Evolutionary conservation across 2,113 vertebrate species (phyloP), one percentile per base, ranked within the genome.

Genomic region (Parus major): DNA sequence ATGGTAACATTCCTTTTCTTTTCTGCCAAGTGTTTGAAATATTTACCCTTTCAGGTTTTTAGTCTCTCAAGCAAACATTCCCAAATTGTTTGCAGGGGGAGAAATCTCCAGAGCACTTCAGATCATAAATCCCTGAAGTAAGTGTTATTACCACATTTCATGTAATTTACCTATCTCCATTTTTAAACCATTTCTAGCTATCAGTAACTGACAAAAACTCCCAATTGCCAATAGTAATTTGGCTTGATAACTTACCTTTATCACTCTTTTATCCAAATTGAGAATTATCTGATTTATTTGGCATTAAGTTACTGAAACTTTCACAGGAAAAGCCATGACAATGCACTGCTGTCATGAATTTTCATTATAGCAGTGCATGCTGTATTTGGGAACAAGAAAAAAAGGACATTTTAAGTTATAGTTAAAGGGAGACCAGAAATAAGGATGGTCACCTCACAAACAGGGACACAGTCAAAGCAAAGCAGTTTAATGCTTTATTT

Each of bases 171-270:
- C 3, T 81, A 24, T 63, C 15, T 50, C 13, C 4, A 23, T 41
- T 90, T 84, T 69, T 19, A 16, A 92, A 77, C 7, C 9, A 25
- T 20, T 90, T 92, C 63, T 73, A 87, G 21, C 11, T 66, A 27
- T 46, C 50, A 44, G 7, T 41, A 65, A 70, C 9, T 11, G 23
- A 59, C 6, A 76, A 88, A 42, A 25, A 0, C 0, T 0, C 4
- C 10, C 25, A 57, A 55, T 25, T 28, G 3, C 2, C 36, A 44
- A 22, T 15, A 89, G 9, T 1, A 21, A 53, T 56, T 65, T 81
- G 16, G 3, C 31, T 89, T 14, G 22, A 20, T n/a, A 69, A 53
- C 12, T 31, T 7, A 61, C 4, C 1, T 65, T 70, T 2, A 3
- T 31, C 14, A 47, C 2, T 77, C 7, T 44, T 81, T 78, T 69